Evolutionary conservation across 2,797 vertebrate genomes (phyloP).

Genomic region (Sebastes oblongus): DNA sequence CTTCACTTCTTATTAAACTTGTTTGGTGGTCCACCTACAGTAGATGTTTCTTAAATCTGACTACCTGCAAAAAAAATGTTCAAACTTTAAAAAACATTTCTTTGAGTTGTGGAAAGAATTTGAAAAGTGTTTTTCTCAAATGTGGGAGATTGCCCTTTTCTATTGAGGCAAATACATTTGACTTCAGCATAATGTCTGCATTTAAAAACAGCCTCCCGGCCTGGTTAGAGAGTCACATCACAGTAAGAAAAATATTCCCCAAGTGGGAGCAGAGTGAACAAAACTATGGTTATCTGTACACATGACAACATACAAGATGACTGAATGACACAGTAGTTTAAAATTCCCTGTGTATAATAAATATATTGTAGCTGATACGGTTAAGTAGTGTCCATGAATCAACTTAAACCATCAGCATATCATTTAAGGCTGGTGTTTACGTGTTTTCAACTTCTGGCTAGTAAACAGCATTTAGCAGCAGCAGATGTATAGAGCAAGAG

Average conservation of each 20-base stretch:
- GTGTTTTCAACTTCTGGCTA: neutral
- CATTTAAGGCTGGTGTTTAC: neutral
- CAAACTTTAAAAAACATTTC: conserved; percentile 20
- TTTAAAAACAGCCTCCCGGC: neutral
- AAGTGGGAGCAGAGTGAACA: neutral
- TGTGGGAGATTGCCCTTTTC: neutral
- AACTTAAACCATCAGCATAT: neutral
- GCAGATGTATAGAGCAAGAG: neutral
- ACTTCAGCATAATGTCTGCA: conserved; percentile 9
- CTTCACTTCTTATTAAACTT: conserved; percentile 41
- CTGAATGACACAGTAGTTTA: neutral
- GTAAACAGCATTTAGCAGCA: neutral
- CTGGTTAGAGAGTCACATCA: neutral
- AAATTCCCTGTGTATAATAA: neutral
- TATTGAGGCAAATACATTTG: neutral
- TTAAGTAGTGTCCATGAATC: neutral
- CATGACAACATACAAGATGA: neutral
- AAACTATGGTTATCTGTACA: neutral
- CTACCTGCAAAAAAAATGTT: conserved; percentile 8
- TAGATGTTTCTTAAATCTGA: conserved; percentile 6
- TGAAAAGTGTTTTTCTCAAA: neutral
- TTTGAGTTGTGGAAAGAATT: neutral
- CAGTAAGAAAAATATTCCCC: conserved; percentile 2
- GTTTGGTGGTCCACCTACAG: conserved; percentile 22
- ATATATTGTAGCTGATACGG: neutral